Conservation (phyloP, 2,797 vertebrate genomes). For the Salmo trutta region DNA sequence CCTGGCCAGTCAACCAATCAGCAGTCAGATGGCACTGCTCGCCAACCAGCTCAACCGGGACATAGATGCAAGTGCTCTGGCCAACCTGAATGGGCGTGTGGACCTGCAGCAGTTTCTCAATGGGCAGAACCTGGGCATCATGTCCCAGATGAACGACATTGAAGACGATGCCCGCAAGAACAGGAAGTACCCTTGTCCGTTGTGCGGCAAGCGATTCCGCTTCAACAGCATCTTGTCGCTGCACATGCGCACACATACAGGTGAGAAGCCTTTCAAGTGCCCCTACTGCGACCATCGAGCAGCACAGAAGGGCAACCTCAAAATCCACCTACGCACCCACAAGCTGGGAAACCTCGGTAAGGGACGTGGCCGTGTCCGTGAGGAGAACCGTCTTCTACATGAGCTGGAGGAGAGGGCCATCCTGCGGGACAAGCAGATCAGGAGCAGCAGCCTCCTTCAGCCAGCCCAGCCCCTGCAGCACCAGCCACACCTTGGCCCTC, state of each 20-base stretch:
- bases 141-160: constrained; percentile 99
- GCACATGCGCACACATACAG: constrained; percentile 98
- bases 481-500: constrained; percentile 66
- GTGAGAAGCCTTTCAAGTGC: constrained; percentile 98
- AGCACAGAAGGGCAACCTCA: constrained; percentile 97
- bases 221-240: constrained; percentile 98
- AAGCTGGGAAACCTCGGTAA: constrained; percentile 98
- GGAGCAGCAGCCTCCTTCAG: constrained; percentile 85
- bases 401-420: constrained; percentile 97
- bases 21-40: constrained; percentile 94
- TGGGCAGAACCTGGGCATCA: constrained; percentile 97
- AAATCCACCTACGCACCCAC: constrained; percentile 98
- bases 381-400: constrained; percentile 94
- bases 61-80: constrained; percentile 82
- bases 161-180: constrained; percentile 98
- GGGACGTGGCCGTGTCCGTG: constrained; percentile 93
- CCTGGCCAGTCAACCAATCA: constrained; percentile 91
- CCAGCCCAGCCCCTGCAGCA: constrained; percentile 71
- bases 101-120: constrained; percentile 98
- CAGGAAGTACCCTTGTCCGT: constrained; percentile 95
- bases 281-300: constrained; percentile 99
- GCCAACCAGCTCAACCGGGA: constrained; percentile 96
- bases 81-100: constrained; percentile 91
- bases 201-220: constrained; percentile 98
- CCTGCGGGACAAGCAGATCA: constrained; percentile 95